These are phyloP conservation scores for Biston stratarius DNA, from an alignment of 2,888 invertebrate species.

Conservation along the genomic window DNA sequence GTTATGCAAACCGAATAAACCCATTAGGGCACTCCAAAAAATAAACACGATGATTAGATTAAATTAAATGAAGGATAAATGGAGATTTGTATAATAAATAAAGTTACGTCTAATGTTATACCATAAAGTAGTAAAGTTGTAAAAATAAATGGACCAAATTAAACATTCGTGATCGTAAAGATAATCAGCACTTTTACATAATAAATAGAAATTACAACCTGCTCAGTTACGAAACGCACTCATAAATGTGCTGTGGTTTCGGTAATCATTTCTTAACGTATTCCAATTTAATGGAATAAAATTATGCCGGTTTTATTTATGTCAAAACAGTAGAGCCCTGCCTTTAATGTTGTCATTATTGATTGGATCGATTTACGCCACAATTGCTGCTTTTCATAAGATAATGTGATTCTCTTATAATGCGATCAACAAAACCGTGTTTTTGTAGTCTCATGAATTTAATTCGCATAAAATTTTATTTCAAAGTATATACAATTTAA, in stretches of 20 bases:
- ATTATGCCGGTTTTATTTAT: constrained; percentile 20
- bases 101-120: not conserved
- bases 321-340: constrained; percentile 14
- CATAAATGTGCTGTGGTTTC: constrained; percentile 15
- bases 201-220: constrained; percentile 14
- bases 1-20: not conserved
- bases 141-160: constrained; percentile 7
- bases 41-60: not conserved
- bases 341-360: constrained; percentile 7
- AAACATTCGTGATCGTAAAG: constrained; percentile 11
- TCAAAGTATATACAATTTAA: too few relatives aligned
- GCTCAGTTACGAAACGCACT: constrained; percentile 12
- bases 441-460: not conserved
- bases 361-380: constrained; percentile 14
- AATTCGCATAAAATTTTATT: not conserved
- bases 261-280: constrained; percentile 19
- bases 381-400: not conserved
- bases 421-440: not conserved
- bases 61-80: not conserved
- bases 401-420: not conserved
- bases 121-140: constrained; percentile 1
- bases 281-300: constrained; percentile 15
- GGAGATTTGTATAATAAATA: not conserved
- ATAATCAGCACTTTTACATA: constrained; percentile 19
- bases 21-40: not conserved